Percentiles rank a stretch among this genome's conserved stretches.
These are phyloP conservation scores for Xanthia icteritia DNA, from an alignment of 2,888 invertebrate genomes.

Conservation along the genomic window DNA sequence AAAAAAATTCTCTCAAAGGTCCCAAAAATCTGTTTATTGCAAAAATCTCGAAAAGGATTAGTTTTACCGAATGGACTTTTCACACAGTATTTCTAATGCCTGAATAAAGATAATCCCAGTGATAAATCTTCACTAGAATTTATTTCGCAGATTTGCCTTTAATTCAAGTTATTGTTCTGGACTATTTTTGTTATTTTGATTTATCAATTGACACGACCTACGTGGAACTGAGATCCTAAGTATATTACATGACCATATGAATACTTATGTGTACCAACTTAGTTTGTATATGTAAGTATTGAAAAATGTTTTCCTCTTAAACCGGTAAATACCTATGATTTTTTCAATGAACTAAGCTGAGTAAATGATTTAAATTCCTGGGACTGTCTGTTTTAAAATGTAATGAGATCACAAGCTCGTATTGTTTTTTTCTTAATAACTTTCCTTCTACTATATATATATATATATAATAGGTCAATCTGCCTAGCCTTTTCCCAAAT, in stretches of 20 bases:
- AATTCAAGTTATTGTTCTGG: not conserved
- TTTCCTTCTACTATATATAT: too few relatives aligned
- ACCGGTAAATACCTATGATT: slow-evolving; percentile 11
- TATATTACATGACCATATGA: not conserved
- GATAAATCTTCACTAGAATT: not conserved
- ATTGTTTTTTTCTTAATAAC: not conserved
- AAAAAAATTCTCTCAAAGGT: too few relatives aligned
- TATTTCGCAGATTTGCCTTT: not conserved
- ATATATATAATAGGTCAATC: too few relatives aligned
- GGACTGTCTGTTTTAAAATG: slow-evolving; percentile 5
- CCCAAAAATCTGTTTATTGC: not conserved
- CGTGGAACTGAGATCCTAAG: not conserved
- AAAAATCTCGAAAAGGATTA: not conserved
- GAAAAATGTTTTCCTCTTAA: slow-evolving; percentile 29
- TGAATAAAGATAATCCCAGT: not conserved
- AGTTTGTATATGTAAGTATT: not conserved
- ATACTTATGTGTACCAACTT: not conserved
- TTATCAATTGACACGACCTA: too few relatives aligned
- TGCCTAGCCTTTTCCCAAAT: too few relatives aligned
- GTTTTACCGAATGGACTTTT: not conserved
- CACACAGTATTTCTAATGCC: not conserved
- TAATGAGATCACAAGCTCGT: not conserved
- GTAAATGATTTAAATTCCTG: slow-evolving; percentile 16
- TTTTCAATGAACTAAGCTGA: slow-evolving; percentile 22
- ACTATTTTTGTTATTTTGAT: not conserved